Conservation (phyloP, 2,113 vertebrate genomes). For the Pituophis catenifer region DNA sequence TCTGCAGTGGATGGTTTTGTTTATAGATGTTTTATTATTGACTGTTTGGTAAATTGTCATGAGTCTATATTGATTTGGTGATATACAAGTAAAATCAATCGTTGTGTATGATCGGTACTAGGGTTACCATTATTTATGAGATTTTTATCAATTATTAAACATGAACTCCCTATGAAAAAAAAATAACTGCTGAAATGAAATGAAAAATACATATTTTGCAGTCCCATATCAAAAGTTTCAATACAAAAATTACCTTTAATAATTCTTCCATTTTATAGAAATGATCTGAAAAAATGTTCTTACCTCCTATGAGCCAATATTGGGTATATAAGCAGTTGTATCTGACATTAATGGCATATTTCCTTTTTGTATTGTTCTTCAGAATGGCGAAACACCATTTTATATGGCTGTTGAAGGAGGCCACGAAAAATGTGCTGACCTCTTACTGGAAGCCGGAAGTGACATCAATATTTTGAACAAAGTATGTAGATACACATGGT, state of each 20-base stretch:
- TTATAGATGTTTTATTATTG: background rate
- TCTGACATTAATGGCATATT: slow-evolving; percentile 14
- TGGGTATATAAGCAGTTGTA: background rate
- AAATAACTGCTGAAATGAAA: background rate
- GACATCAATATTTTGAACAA: slow-evolving; percentile 77
- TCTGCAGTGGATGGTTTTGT: background rate
- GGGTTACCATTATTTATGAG: background rate
- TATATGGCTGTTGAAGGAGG: slow-evolving; percentile 77
- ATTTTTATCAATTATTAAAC: background rate
- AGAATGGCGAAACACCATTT: slow-evolving; percentile 85
- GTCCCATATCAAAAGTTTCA: background rate
- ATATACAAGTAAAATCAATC: background rate
- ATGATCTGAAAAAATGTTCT: background rate
- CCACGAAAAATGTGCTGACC: slow-evolving; percentile 77
- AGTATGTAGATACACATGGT: slow-evolving; percentile 58
- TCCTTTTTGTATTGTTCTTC: slow-evolving; percentile 29
- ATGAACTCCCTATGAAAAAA: background rate
- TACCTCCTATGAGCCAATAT: background rate
- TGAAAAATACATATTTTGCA: no score
- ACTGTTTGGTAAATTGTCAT: background rate
- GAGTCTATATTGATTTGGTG: background rate
- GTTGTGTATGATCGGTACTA: background rate
- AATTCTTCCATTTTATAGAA: background rate
- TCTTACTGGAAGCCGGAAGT: slow-evolving; percentile 79
- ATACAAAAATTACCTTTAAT: background rate